These are phyloP conservation scores for Sceliomorpha sp. DNA, from an alignment of 2,888 invertebrate genomes.

Conservation along the genomic window DNA sequence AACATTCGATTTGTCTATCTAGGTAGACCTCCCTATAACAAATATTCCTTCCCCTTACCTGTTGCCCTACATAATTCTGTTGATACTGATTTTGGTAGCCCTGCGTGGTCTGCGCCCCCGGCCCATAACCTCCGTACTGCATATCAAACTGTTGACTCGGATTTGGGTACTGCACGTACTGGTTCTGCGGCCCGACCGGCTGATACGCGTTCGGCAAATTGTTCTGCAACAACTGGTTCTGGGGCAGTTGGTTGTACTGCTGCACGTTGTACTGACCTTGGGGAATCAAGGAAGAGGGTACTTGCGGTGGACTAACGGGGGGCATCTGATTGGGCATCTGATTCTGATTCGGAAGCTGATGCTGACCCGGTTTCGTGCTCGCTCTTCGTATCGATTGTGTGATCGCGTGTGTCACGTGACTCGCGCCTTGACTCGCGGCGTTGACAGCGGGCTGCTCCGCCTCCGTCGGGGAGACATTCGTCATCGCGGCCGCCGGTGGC, in stretches of 20 bases:
- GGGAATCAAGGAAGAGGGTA: conserved; percentile 37
- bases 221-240: conserved; percentile 68
- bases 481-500: too few relatives aligned
- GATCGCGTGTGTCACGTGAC: too few relatives aligned
- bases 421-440: conserved; percentile 62
- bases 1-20: too few relatives aligned
- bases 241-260: conserved; percentile 79
- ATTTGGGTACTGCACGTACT: conserved; percentile 68
- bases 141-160: conserved; percentile 69
- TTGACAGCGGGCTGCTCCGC: too few relatives aligned
- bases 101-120: conserved; percentile 52
- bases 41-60: conserved; percentile 59
- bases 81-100: conserved; percentile 72
- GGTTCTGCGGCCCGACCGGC: conserved; percentile 53
- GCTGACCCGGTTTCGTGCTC: conserved; percentile 68
- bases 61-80: conserved; percentile 61
- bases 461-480: too few relatives aligned
- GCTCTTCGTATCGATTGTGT: conserved; percentile 72
- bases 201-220: conserved; percentile 64
- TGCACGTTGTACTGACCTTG: conserved; percentile 54
- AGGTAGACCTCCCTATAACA: too few relatives aligned
- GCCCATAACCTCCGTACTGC: conserved; percentile 46
- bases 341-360: conserved; percentile 77
- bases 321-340: conserved; percentile 79
- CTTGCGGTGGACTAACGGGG: conserved; percentile 79